Percentiles rank a stretch among this genome's conserved stretches.
Evolutionary conservation across 1,140 invertebrate genomes (phyloP).

Genomic region (Pantala flavescens): DNA sequence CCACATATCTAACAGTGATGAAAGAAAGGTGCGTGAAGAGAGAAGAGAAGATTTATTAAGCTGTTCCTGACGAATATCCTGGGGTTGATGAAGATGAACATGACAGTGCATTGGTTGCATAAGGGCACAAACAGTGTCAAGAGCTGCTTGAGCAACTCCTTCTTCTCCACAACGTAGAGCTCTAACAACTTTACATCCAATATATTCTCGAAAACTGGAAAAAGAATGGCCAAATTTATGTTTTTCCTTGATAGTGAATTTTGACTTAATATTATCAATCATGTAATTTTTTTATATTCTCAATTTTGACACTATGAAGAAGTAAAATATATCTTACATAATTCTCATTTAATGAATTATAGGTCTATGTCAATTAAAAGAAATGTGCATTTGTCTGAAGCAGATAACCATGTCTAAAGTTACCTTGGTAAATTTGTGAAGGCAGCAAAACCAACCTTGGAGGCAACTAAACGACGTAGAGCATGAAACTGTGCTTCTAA

Average conservation of each 20-base stretch:
- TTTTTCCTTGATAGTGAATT: neutral
- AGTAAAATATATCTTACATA: too few relatives aligned
- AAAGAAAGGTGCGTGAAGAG: constrained; percentile 84
- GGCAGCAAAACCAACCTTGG: constrained; percentile 93
- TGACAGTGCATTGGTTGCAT: constrained; percentile 99
- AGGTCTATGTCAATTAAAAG: too few relatives aligned
- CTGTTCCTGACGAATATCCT: constrained; percentile 85
- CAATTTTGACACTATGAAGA: too few relatives aligned
- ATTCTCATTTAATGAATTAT: too few relatives aligned
- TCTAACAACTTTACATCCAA: constrained; percentile 82
- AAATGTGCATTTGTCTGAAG: too few relatives aligned
- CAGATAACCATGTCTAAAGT: constrained; percentile 15
- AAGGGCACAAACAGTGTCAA: constrained; percentile 94
- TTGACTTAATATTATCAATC: constrained; percentile 5
- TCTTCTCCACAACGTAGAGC: constrained; percentile 82
- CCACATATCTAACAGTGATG: constrained; percentile 91
- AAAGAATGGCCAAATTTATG: constrained; percentile 14
- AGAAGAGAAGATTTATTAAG: constrained; percentile 93
- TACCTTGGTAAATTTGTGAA: constrained; percentile 85
- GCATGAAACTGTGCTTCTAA: constrained; percentile 92
- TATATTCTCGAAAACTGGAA: constrained; percentile 79
- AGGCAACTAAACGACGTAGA: constrained; percentile 82
- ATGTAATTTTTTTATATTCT: too few relatives aligned
- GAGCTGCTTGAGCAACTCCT: constrained; percentile 87
- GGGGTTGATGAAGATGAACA: constrained; percentile 35